Percentiles rank a stretch among this genome's conserved stretches.
These are phyloP conservation scores for Colletes gigas DNA, from an alignment of 1,140 invertebrate genomes.

Conservation along the genomic window DNA sequence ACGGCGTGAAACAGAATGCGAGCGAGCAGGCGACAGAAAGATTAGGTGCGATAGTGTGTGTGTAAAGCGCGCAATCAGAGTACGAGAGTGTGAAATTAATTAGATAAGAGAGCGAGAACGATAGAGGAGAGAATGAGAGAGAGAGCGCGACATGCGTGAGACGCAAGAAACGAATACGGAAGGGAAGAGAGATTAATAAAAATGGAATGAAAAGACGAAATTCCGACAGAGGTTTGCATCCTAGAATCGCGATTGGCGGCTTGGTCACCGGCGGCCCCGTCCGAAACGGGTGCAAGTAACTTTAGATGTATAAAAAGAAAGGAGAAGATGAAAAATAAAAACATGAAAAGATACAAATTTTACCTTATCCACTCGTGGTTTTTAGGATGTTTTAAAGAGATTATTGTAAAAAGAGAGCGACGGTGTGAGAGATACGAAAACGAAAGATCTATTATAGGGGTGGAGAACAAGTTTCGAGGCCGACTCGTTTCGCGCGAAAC, in stretches of 20 bases:
- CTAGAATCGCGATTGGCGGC: conserved; percentile 54
- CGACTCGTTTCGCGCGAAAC: conserved; percentile 38
- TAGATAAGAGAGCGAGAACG: conserved; percentile 16
- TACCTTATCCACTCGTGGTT: conserved; percentile 72
- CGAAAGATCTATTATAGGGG: conserved; percentile 63
- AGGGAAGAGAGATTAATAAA: conserved; percentile 34
- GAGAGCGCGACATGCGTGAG: conserved; percentile 8
- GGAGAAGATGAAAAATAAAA: conserved; percentile 20
- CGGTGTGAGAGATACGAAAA: neutral
- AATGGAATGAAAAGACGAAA: conserved; percentile 47
- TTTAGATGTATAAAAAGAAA: conserved; percentile 76
- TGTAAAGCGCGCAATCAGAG: neutral
- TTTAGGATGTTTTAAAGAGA: conserved; percentile 75
- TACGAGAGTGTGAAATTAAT: conserved; percentile 40
- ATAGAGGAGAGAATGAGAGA: conserved; percentile 23
- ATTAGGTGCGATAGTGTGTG: conserved; percentile 13
- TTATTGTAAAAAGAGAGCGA: conserved; percentile 73
- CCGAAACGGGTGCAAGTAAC: conserved; percentile 76
- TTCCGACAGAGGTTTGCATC: conserved; percentile 36
- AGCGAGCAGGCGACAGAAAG: conserved; percentile 52
- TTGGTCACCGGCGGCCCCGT: conserved; percentile 72
- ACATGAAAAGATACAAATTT: conserved; percentile 62
- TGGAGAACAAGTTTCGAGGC: conserved; percentile 51
- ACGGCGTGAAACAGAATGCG: conserved; percentile 60
- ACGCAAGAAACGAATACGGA: conserved; percentile 46